Evolutionary conservation across 1,140 invertebrate genomes (phyloP).

Genomic region (Drosophila rufa): DNA sequence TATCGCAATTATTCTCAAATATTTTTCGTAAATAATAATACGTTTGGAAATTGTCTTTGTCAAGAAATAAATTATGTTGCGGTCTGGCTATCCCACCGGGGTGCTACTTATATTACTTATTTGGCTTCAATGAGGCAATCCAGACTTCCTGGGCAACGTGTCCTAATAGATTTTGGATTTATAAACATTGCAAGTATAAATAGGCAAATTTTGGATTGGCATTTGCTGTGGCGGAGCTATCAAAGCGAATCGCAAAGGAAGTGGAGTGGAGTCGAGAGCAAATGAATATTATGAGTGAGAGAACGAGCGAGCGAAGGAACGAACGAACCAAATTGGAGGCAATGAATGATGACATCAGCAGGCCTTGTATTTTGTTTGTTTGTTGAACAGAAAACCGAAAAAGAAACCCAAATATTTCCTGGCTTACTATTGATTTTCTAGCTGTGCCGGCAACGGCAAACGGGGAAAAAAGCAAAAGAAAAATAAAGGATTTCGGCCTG

Average conservation of each 20-base stretch:
- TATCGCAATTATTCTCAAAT: not conserved
- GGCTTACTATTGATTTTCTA: slow-evolving; percentile 38
- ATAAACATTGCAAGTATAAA: slow-evolving; percentile 2
- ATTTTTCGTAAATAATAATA: not conserved
- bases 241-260: slow-evolving; percentile 5
- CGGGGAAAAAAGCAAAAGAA: not conserved
- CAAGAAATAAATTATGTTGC: not conserved
- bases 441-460: not conserved
- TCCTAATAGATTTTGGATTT: not conserved
- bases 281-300: not conserved
- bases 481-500: slow-evolving; percentile 20
- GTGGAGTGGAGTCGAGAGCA: not conserved
- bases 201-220: not conserved
- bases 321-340: slow-evolving; percentile 19
- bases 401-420: slow-evolving; percentile 13
- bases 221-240: too few relatives aligned
- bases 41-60: not conserved
- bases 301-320: not conserved
- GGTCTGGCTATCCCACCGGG: not conserved
- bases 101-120: not conserved
- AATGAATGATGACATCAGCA: slow-evolving; percentile 43
- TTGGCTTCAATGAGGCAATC: not conserved
- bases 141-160: not conserved
- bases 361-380: slow-evolving; percentile 22
- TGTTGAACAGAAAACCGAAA: slow-evolving; percentile 7